Evolutionary conservation across 2,888 invertebrate species (phyloP), one percentile per base, ranked within the genome.

Genomic region (Archaeoteleia sp.): DNA sequence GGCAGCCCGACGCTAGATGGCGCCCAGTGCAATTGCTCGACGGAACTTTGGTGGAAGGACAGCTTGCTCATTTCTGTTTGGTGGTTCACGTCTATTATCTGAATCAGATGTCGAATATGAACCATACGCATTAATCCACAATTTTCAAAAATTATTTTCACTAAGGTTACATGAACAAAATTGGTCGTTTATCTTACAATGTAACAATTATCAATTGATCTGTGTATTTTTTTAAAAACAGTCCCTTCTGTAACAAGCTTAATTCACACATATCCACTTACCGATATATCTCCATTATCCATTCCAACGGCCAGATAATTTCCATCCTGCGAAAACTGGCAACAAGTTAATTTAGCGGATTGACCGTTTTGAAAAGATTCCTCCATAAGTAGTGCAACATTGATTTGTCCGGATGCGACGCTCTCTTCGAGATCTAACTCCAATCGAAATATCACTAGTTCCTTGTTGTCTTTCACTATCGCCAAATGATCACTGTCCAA

Each of bases 251-350:
- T 32, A 23, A n/a, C n/a, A n/a, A n/a, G n/a, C n/a, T n/a, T n/a
- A n/a, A n/a, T n/a, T n/a, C 7, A 23, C 23, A 23, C 32, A 10
- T 30, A 23, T 43, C 15, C 12, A 77, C 87, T 88, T 85, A 92
- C 92, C 82, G 87, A 86, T 74, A 92, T 88, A 62, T 88, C 85
- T 0, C 92, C 92, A 13, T 87, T 87, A 40, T 88, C 88, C 12
- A 90, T 87, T 0, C 92, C 92, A 74, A 91, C 77, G 0, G 91
- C 91, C 8, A 92, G 83, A 58, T 90, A 86, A 45, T 87, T 84
- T 2, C 88, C 89, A 74, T 91, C 88, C 0, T 86, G 78, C 0
- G 90, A 89, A 87, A 85, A 82, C 43, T 77, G 73, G 58, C 82
- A 83, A 37, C 74, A 81, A 12, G 73, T 78, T 13, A 79, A 49